Evolutionary conservation across 2,888 invertebrate species (phyloP).

Genomic region (Eristalinus aeneus): DNA sequence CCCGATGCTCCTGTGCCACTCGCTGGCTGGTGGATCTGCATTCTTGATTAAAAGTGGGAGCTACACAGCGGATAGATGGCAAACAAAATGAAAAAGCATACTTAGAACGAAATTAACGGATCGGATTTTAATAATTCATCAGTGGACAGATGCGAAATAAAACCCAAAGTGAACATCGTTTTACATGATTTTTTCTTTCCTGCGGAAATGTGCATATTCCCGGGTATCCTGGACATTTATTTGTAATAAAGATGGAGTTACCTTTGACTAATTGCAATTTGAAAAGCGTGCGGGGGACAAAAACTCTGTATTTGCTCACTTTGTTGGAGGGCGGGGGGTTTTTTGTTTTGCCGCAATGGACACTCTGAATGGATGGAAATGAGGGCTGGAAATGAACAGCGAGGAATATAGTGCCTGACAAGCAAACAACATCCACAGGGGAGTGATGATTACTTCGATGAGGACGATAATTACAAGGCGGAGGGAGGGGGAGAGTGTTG

Average conservation of each 20-base stretch:
- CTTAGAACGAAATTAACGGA: not conserved
- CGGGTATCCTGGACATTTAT: not conserved
- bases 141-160: not conserved
- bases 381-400: too few relatives aligned
- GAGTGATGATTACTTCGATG: too few relatives aligned
- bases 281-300: not conserved
- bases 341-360: too few relatives aligned
- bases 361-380: too few relatives aligned
- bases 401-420: too few relatives aligned
- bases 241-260: not conserved
- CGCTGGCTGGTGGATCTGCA: not conserved
- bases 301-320: not conserved
- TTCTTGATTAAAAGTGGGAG: not conserved
- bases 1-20: not conserved
- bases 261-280: not conserved
- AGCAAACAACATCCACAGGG: too few relatives aligned
- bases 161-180: not conserved
- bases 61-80: too few relatives aligned
- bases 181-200: not conserved
- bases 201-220: not conserved
- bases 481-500: too few relatives aligned
- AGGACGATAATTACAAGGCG: too few relatives aligned
- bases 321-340: not conserved
- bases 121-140: not conserved
- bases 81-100: not conserved